Percentiles rank a stretch among this genome's conserved stretches.
Evolutionary conservation across 2,888 invertebrate genomes (phyloP).

Genomic region (Bhutanitis thaidina): DNA sequence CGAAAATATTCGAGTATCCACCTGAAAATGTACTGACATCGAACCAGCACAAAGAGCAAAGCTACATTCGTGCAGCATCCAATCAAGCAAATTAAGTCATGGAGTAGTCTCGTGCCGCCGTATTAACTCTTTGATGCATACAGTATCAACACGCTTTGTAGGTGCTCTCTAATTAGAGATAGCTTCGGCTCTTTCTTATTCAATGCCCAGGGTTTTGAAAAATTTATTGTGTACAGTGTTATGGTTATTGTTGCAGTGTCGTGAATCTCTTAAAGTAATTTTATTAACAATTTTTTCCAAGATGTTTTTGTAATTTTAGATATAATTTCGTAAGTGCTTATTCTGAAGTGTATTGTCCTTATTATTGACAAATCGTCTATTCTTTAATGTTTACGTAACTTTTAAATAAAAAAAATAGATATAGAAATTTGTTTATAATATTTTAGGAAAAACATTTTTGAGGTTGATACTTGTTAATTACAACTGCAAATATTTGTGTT

Average conservation of each 20-base stretch:
- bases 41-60: background rate
- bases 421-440: too few species aligned
- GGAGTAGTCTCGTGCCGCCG: background rate
- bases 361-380: too few species aligned
- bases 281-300: background rate
- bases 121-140: background rate
- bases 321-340: too few species aligned
- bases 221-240: background rate
- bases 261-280: background rate
- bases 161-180: conserved; percentile 10
- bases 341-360: too few species aligned
- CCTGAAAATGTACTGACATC: background rate
- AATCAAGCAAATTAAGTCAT: conserved; percentile 15
- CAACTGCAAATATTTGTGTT: background rate
- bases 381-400: too few species aligned
- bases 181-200: background rate
- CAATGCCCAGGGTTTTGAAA: background rate
- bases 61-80: background rate
- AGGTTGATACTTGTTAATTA: too few species aligned
- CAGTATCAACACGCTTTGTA: conserved; percentile 1
- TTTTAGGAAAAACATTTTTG: too few species aligned
- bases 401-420: too few species aligned
- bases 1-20: too few species aligned
- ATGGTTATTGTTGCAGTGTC: background rate
- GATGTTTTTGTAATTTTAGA: too few species aligned